Percentiles rank a stretch among this genome's conserved stretches.
Conservation (phyloP, 2,888 invertebrate species). For the Hoplodrina blanda region DNA sequence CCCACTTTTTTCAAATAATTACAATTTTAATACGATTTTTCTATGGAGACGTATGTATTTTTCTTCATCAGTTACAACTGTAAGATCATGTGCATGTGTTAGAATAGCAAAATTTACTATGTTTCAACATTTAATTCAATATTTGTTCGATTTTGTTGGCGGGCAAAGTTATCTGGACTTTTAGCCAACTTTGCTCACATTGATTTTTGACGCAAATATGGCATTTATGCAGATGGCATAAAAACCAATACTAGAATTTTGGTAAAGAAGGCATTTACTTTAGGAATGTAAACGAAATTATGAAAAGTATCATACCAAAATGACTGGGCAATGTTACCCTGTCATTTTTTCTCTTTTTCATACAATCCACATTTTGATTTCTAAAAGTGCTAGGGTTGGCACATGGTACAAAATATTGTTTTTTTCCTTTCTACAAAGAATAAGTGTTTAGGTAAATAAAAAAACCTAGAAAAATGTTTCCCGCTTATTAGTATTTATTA, state of each 20-base stretch:
- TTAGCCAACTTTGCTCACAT: conserved; percentile 10
- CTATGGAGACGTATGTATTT: conserved; percentile 6
- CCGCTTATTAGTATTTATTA: too few species aligned
- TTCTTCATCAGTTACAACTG: not conserved
- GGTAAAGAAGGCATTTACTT: conserved; percentile 11
- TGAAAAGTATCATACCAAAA: not conserved
- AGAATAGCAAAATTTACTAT: not conserved
- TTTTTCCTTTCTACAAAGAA: too few species aligned
- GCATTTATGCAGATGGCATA: not conserved
- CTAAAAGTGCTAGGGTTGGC: conserved; percentile 8
- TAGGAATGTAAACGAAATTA: not conserved
- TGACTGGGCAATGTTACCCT: conserved; percentile 6
- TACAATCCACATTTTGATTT: not conserved
- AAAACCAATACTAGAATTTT: conserved; percentile 4
- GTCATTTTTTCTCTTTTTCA: conserved; percentile 5
- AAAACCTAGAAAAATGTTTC: too few species aligned
- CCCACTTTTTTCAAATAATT: too few species aligned
- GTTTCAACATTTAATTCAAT: conserved; percentile 1
- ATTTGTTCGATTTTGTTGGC: conserved; percentile 5
- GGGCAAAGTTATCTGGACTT: conserved; percentile 11
- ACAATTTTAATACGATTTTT: not conserved
- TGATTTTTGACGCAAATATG: conserved; percentile 22
- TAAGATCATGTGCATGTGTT: conserved; percentile 4
- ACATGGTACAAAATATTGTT: not conserved
- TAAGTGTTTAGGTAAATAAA: too few species aligned